Conservation (phyloP, 1,140 invertebrate genomes). For the Lasioglossum albipes region DNA sequence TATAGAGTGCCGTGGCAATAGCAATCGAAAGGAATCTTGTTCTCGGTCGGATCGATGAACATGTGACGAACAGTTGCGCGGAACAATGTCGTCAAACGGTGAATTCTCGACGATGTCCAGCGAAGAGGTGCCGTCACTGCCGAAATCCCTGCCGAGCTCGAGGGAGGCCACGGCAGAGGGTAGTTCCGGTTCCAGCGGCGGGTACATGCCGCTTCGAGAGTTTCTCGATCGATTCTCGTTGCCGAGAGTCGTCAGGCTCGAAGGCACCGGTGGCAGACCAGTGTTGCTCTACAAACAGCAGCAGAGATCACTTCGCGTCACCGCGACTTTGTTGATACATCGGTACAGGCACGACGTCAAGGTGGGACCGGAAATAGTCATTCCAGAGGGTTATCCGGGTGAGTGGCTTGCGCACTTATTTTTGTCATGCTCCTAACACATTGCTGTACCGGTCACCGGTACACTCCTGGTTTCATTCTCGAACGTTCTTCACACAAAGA, state of each 20-base stretch:
- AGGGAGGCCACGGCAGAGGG: slow-evolving; percentile 77
- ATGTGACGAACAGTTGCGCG: not conserved
- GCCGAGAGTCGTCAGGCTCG: slow-evolving; percentile 77
- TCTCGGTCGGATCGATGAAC: not conserved
- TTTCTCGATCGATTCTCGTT: slow-evolving; percentile 77
- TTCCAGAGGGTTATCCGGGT: slow-evolving; percentile 79
- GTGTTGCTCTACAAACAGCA: slow-evolving; percentile 79
- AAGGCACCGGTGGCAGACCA: slow-evolving; percentile 74
- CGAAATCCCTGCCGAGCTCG: slow-evolving; percentile 77
- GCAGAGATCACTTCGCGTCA: slow-evolving; percentile 76
- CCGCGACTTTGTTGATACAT: slow-evolving; percentile 76
- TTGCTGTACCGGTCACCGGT: too few species aligned
- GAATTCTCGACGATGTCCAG: slow-evolving; percentile 79
- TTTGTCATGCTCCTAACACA: too few species aligned
- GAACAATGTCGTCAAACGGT: slow-evolving; percentile 76
- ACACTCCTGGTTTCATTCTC: too few species aligned
- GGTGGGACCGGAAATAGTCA: slow-evolving; percentile 78
- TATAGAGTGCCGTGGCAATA: too few species aligned
- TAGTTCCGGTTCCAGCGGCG: slow-evolving; percentile 71
- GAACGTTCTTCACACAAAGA: too few species aligned
- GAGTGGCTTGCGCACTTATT: slow-evolving; percentile 32
- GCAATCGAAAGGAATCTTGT: too few species aligned
- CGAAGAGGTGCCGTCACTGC: slow-evolving; percentile 75
- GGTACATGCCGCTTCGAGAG: slow-evolving; percentile 75
- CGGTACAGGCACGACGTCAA: slow-evolving; percentile 78